Conservation (phyloP, 2,888 invertebrate genomes). For the Kryphioiulus occultus region DNA sequence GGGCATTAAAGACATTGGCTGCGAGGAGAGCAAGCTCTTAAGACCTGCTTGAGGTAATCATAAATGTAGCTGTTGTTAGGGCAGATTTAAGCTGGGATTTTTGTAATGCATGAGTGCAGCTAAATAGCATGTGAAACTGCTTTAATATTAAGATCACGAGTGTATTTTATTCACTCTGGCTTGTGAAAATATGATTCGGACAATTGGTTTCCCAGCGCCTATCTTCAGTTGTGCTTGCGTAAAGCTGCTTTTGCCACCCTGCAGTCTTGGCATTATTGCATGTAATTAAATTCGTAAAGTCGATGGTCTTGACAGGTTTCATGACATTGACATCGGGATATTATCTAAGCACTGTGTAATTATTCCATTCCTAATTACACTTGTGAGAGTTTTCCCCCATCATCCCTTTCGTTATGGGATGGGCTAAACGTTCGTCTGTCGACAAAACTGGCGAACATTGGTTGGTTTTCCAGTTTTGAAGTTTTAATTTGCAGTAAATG, state of each 20-base stretch:
- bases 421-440: neutral
- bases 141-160: conserved; percentile 1
- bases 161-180: neutral
- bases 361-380: conserved; percentile 29
- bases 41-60: neutral
- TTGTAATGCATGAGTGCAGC: neutral
- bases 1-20: neutral
- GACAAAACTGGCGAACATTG: neutral
- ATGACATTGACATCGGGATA: conserved; percentile 29
- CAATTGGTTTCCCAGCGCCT: conserved; percentile 22
- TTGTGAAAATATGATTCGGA: conserved; percentile 27
- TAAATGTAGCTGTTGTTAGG: neutral
- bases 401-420: neutral
- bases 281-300: neutral
- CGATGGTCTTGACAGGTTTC: conserved; percentile 10
- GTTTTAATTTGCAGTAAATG: neutral
- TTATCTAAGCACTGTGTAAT: neutral
- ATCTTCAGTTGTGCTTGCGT: neutral
- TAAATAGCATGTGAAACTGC: conserved; percentile 17
- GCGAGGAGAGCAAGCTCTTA: neutral
- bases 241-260: neutral
- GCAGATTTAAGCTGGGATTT: neutral
- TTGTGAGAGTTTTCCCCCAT: neutral
- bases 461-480: neutral
- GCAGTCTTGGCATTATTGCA: conserved; percentile 31